These are phyloP conservation scores for Drosophila pseudoananassae DNA, from an alignment of 1,140 invertebrate genomes.

Conservation along the genomic window DNA sequence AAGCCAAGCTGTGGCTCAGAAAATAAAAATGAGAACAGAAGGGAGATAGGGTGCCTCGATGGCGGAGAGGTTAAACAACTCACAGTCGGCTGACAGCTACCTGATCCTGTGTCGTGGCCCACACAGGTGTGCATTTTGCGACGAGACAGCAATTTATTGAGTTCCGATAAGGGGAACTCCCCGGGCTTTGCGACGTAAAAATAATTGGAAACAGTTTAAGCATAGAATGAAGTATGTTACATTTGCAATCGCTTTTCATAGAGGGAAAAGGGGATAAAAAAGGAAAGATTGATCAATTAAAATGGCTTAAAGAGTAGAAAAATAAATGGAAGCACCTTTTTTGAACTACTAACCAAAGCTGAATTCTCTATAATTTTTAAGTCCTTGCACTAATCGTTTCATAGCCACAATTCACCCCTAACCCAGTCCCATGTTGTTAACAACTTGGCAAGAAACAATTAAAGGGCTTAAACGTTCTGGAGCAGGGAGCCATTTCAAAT, in stretches of 20 bases:
- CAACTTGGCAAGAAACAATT: slow-evolving; percentile 61
- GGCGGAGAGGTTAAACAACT: slow-evolving; percentile 60
- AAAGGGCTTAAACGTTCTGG: slow-evolving; percentile 59
- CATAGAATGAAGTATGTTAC: slow-evolving; percentile 15
- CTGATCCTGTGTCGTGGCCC: slow-evolving; percentile 24
- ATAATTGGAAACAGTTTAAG: slow-evolving; percentile 53
- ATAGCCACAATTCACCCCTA: not conserved
- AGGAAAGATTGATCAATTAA: not conserved
- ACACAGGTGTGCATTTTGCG: slow-evolving; percentile 47
- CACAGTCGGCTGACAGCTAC: slow-evolving; percentile 38
- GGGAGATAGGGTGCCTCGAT: not conserved
- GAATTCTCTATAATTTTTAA: no score
- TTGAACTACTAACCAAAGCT: no score
- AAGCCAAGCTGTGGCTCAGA: slow-evolving; percentile 27
- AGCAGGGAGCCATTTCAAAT: slow-evolving; percentile 45
- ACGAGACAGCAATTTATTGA: slow-evolving; percentile 55
- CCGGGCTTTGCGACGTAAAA: slow-evolving; percentile 5
- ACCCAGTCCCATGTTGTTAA: slow-evolving; percentile 27
- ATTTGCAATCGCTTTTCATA: slow-evolving; percentile 2
- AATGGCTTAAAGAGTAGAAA: not conserved
- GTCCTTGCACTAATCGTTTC: not conserved
- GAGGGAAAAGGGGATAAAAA: not conserved
- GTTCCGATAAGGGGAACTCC: slow-evolving; percentile 33
- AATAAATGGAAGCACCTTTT: not conserved
- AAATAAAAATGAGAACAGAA: slow-evolving; percentile 31